Conservation (phyloP, 37 sponge, comb jelly and placozoan genomes). For the Dysidea cf. avara region DNA sequence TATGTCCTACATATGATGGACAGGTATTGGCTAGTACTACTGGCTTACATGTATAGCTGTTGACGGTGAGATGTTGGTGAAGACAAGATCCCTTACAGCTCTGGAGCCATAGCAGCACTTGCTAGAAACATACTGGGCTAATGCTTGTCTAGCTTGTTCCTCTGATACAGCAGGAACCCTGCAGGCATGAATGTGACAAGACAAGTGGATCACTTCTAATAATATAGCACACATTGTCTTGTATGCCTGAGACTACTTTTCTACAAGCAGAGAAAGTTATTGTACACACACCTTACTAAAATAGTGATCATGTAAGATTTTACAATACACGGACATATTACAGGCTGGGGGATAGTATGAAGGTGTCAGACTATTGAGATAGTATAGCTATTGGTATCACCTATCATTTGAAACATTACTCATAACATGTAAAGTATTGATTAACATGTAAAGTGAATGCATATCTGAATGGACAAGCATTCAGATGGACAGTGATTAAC, state of each 20-base stretch:
- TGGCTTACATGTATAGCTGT: slow-evolving; percentile 73
- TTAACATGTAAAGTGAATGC: too few relatives aligned
- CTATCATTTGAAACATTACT: too few relatives aligned
- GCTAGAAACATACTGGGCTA: slow-evolving; percentile 26
- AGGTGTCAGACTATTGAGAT: too few relatives aligned
- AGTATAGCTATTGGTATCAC: too few relatives aligned
- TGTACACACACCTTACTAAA: not conserved
- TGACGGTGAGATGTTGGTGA: slow-evolving; percentile 59
- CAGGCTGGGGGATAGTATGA: not conserved
- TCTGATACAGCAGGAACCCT: slow-evolving; percentile 59
- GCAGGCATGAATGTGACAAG: not conserved
- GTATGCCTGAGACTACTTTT: not conserved
- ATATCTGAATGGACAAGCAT: too few relatives aligned
- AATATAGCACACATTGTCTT: too few relatives aligned
- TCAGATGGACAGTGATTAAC: too few relatives aligned
- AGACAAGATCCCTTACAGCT: slow-evolving; percentile 60
- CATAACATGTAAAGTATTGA: too few relatives aligned
- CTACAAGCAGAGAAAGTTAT: not conserved
- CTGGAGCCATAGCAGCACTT: slow-evolving; percentile 71
- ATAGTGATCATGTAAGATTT: not conserved
- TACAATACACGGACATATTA: not conserved
- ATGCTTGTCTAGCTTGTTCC: slow-evolving; percentile 56
- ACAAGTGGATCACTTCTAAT: too few relatives aligned
- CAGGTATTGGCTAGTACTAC: not conserved
- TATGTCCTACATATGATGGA: not conserved